Base-by-base conservation (phyloP, 2,888 invertebrate genomes). In the Carcina quercana region DNA sequence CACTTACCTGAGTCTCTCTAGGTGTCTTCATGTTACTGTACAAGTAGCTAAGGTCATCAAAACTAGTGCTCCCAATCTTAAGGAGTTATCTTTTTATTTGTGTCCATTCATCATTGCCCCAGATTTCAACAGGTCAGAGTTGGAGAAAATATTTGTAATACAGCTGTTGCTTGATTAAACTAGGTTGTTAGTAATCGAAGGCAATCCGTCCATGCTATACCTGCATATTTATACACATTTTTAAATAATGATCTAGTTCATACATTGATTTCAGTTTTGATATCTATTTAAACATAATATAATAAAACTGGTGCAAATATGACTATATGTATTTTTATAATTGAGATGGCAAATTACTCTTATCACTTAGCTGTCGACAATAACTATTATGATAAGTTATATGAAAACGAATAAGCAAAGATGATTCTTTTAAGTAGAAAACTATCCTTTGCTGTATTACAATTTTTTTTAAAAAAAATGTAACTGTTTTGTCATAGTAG, bases 141-240 rank as follows among this genome's bases (percentile, higher is more conserved):
- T 85, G 53, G 76, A 82, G 43, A 76, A 76, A 58, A 68, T 85
- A 69, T 85, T 82, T 50, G 65, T 74, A 46, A 83, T 84, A 61
- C 78, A 85, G 50, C 59, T 85, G 46, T 54, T 85, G 40, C 65
- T 85, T 34, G 85, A 85, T 68, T 85, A 48, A 72, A 46, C 8
- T 40, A 39, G 50, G 46, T 58, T 59, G 43, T 53, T 43, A 47
- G 40, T 25, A 38, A 37, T 35, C 28, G 35, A 43, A 47, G 38
- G 53, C 50, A 58, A 42, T 68, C 68, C 66, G 65, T 69, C 66
- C 70, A 64, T n/a, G n/a, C n/a, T n/a, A n/a, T n/a, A n/a, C 48
- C 45, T 44, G 13, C n/a, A n/a, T n/a, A 24, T 20, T 22, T 7
- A 8, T 31, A 31, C 19, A 26, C 19, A 10, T 26, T 15, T 25